Evolutionary conservation across 2,113 vertebrate genomes (phyloP).

Genomic region (Crypturellus undulatus): DNA sequence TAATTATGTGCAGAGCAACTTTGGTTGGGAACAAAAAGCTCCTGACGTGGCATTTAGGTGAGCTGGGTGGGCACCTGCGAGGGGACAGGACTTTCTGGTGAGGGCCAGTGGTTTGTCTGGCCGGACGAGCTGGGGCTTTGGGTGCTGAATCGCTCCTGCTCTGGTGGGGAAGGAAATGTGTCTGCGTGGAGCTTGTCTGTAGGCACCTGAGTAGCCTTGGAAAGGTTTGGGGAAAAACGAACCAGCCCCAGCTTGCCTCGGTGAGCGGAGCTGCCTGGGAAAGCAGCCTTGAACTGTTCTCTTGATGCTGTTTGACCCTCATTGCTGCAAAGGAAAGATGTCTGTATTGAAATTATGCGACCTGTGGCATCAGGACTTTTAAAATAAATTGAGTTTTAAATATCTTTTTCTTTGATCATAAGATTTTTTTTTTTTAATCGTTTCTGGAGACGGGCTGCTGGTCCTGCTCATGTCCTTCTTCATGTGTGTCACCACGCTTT

Average conservation of each 20-base stretch:
- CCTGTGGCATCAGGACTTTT: background rate
- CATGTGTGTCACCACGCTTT: rapidly evolving
- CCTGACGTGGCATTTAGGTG: background rate
- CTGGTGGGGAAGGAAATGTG: background rate
- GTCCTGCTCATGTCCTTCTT: background rate
- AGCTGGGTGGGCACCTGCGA: background rate
- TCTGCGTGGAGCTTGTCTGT: rapidly evolving
- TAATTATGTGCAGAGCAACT: rapidly evolving
- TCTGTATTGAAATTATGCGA: background rate
- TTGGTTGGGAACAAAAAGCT: background rate
- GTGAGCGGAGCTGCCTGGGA: background rate
- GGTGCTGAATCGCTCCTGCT: background rate
- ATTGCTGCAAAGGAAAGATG: background rate
- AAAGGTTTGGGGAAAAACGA: background rate
- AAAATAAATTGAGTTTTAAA: background rate
- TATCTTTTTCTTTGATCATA: background rate
- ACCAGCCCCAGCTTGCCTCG: background rate
- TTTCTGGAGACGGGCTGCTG: slow-evolving; percentile 30
- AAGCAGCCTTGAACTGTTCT: background rate
- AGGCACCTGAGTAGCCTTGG: background rate
- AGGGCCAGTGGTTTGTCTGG: slow-evolving; percentile 45
- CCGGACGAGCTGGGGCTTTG: background rate
- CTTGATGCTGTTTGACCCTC: background rate
- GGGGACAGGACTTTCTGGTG: background rate
- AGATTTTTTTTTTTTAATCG: background rate